Conservation (phyloP, 2,113 vertebrate genomes). For the Dunckerocampus dactyliophorus region DNA sequence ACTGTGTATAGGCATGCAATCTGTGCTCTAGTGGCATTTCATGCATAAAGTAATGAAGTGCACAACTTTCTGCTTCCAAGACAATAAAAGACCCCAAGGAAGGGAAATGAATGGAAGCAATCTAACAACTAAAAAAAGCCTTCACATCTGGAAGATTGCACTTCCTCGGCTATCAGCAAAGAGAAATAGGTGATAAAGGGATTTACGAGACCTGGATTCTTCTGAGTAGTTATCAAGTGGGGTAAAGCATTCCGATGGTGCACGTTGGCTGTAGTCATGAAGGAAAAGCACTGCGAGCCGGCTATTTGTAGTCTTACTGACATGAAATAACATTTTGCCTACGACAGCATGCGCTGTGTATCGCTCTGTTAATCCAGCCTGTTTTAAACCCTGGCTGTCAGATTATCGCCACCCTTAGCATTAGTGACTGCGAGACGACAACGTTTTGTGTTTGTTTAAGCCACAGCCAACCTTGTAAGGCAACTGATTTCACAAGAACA, state of each 20-base stretch:
- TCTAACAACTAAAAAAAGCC: no score
- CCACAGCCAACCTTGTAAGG: not conserved
- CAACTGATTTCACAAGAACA: not conserved
- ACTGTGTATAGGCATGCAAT: no score
- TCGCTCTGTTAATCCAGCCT: slow-evolving; percentile 2
- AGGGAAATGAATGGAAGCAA: no score
- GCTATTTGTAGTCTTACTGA: not conserved
- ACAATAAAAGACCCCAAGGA: no score
- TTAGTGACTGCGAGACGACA: slow-evolving; percentile 2
- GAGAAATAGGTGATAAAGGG: not conserved
- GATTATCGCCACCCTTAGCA: not conserved
- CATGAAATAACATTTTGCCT: slow-evolving; percentile 3
- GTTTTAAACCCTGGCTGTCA: slow-evolving; percentile 8
- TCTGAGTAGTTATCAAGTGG: not conserved
- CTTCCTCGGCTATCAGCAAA: not conserved
- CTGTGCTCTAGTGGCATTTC: no score
- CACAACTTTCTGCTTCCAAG: no score
- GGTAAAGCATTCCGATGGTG: not conserved
- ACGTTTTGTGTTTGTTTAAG: slow-evolving; percentile 8
- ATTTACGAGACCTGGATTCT: not conserved
- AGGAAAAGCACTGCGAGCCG: not conserved
- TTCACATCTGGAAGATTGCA: not conserved
- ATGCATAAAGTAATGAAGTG: no score
- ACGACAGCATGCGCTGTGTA: not conserved
- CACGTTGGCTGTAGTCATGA: not conserved